Evolutionary conservation across 2,113 vertebrate species (phyloP).

Genomic region (Lepus timidus): DNA sequence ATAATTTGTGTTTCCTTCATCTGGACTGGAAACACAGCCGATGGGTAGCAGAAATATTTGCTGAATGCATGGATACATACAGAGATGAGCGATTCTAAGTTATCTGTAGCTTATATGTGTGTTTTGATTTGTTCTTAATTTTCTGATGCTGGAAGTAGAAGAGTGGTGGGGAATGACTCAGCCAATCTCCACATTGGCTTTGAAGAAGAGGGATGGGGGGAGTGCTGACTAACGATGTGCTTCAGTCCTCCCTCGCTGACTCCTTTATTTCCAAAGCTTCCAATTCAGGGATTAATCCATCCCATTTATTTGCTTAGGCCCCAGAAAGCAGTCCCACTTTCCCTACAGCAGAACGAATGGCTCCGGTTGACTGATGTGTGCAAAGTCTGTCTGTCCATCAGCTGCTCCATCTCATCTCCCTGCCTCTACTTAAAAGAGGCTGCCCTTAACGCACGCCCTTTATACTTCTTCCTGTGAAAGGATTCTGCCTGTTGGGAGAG

Average conservation of each 20-base stretch:
- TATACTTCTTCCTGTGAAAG: not conserved
- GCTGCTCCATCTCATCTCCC: not conserved
- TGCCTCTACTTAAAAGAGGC: not conserved
- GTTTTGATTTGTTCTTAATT: not conserved
- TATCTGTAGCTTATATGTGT: not conserved
- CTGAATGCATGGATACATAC: not conserved
- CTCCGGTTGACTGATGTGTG: conserved; percentile 41
- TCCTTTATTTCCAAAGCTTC: conserved; percentile 51
- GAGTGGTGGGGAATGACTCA: not conserved
- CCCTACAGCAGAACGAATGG: conserved; percentile 34
- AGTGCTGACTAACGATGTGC: not conserved
- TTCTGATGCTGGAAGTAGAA: not conserved
- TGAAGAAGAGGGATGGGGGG: not conserved
- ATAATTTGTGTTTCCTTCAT: not conserved
- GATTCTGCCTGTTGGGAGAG: not conserved
- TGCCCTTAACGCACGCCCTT: not conserved
- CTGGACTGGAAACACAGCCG: not conserved
- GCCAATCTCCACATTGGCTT: not conserved
- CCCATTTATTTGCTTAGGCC: conserved; percentile 55
- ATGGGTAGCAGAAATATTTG: fast-evolving
- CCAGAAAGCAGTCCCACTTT: conserved; percentile 50
- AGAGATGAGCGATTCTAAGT: not conserved
- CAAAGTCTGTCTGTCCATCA: not conserved
- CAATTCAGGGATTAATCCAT: conserved; percentile 32
- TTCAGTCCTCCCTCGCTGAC: not conserved